Conservation (phyloP, 2,888 invertebrate genomes). For the Xanthia togata region DNA sequence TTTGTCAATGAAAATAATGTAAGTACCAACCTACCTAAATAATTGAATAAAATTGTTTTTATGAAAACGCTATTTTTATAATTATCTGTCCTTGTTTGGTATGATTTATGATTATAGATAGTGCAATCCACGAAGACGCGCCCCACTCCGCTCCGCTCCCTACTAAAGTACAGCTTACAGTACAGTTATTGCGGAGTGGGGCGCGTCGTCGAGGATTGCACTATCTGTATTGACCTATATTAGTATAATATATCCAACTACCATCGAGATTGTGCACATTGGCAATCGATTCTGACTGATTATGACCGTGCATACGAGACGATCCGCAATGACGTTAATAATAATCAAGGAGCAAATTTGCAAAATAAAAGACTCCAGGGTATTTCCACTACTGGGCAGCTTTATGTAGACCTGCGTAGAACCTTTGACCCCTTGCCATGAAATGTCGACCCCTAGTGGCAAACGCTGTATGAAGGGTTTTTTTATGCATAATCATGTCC, state of each 20-base stretch:
- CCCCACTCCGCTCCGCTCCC: too few relatives aligned
- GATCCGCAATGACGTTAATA: background rate
- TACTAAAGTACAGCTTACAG: too few relatives aligned
- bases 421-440: background rate
- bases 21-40: constrained; percentile 59
- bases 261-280: background rate
- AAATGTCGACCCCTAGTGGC: background rate
- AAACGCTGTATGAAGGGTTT: background rate
- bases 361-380: background rate
- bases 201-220: too few relatives aligned
- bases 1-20: constrained; percentile 62
- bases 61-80: constrained; percentile 44
- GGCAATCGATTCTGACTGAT: background rate
- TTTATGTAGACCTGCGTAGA: background rate
- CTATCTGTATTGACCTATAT: too few relatives aligned
- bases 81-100: background rate
- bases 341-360: background rate
- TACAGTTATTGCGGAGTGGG: too few relatives aligned
- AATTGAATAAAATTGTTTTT: constrained; percentile 68
- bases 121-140: too few relatives aligned
- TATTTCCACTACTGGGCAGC: background rate
- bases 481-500: background rate
- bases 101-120: background rate
- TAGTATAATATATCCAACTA: background rate
- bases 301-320: background rate